Base-by-base conservation (phyloP, 2,113 vertebrate genomes). In the Thomomys bottae region DNA sequence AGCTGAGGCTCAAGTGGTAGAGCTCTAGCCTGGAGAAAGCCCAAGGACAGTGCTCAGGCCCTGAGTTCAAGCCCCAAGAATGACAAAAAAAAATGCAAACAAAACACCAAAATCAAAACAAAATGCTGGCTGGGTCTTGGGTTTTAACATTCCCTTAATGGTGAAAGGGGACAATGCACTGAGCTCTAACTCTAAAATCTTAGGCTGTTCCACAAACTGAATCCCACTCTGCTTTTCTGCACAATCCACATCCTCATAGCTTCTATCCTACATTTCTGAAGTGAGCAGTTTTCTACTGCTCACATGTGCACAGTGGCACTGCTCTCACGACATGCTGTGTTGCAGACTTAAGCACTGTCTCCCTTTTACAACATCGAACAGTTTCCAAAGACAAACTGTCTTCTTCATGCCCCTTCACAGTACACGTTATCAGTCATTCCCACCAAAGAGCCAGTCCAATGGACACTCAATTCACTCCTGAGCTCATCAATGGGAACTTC, bases 401-500 rank as follows among this genome's bases (percentile, higher is more conserved):
- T 70, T 84, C 68, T 79, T 45, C 78, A n/a, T 6, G 28, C 40
- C 71, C 34, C 57, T 87, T 80, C 87, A 40, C 32, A 73, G 28
- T 23, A 63, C 36, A 54, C 14, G n/a, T 32, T 30, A 42, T 38
- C 54, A 36, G 86, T 73, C 45, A 57, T 71, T 77, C 30, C 67
- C 81, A 84, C 59, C 49, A 49, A 23, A 70, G 21, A 26, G 28
- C 32, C 66, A 61, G 26, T n/a, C 89, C 64, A 78, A 87, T 36
- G 84, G 71, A 80, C 61, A 78, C 3, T 24, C 61, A n/a, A 81
- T 81, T 57, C 63, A 88, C 10, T 30, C 28, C 87, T 57, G 5
- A 90, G 67, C 34, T 49, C 54, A 73, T n/a, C n/a, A n/a, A n/a
- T n/a, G 38, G 49, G 54, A 70, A n/a, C 79, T 85, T 92, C 42